These are phyloP conservation scores for Sycophila texana DNA, from an alignment of 2,888 invertebrate species.

Conservation along the genomic window DNA sequence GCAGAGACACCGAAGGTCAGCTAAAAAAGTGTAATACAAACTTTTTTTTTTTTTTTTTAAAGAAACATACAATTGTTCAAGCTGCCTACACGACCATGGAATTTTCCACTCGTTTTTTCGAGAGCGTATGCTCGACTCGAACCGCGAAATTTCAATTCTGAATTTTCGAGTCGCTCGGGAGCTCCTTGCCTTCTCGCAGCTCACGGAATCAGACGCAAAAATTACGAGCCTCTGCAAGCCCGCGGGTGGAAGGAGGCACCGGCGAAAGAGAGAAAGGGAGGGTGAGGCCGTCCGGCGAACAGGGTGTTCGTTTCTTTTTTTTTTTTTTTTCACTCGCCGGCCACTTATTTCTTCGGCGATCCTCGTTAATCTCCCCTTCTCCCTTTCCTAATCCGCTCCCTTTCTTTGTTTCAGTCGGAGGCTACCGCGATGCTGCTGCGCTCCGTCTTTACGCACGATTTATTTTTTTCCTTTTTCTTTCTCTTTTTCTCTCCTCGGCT, in stretches of 20 bases:
- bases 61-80: too few relatives aligned
- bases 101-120: too few relatives aligned
- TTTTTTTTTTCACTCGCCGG: conserved; percentile 34
- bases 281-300: neutral
- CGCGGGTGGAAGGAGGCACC: conserved; percentile 14
- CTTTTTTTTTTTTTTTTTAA: too few relatives aligned
- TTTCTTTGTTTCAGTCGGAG: neutral
- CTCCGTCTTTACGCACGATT: neutral
- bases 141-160: too few relatives aligned
- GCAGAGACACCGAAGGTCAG: too few relatives aligned
- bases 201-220: conserved; percentile 36
- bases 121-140: too few relatives aligned
- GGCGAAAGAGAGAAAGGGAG: conserved; percentile 1
- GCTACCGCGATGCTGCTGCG: neutral
- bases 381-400: conserved; percentile 10
- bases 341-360: conserved; percentile 48
- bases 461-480: conserved; percentile 6
- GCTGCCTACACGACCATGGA: too few relatives aligned
- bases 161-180: too few relatives aligned
- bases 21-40: too few relatives aligned
- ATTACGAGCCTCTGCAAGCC: conserved; percentile 39
- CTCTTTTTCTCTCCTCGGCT: conserved; percentile 16
- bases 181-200: conserved; percentile 18
- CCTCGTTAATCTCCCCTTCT: conserved; percentile 51
- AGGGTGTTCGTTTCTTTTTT: conserved; percentile 1